Base-by-base conservation (phyloP, 2,113 vertebrate species). In the Genyomyrus donnyi region DNA sequence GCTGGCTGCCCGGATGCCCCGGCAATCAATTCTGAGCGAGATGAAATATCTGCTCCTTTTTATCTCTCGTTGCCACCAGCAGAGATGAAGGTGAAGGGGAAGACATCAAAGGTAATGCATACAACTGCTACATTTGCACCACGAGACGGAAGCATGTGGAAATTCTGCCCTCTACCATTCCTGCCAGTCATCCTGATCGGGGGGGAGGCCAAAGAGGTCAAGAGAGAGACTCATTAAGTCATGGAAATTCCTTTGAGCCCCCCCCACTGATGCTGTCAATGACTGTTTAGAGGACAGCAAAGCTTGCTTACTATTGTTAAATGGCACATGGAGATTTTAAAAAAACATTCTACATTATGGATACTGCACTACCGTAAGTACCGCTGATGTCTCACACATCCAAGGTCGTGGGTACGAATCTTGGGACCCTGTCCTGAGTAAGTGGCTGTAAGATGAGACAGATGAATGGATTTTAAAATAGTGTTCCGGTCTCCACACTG, bases 1-100 rank as follows among this genome's bases (percentile, higher is more conserved):
- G 66, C 90, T 90, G 80, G 89, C 80, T 90, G 89, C 89, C 83
- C 87, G 89, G 88, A 88, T 85, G 52, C 90, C 87, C 31, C 0
- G 6, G 31, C 74, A 45, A 35, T 89, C 52, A 27, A 85, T 13
- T 39, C 21, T 24, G 17, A 56, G 52, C 10, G 10, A 58, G 85
- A n/a, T 19, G 3, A 87, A 87, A 87, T 87, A 27, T 87, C 49
- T 86, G 24, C 3, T 11, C 83, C 15, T 50, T 86, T 86, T 86
- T 35, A 53, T 50, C 46, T 87, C 9, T 19, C 11, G 7, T 19
- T n/a, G n/a, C 85, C 83, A 24, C 42, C 83, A 48, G 83, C 39
- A 85, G 83, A 48, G 83, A 85, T 85, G 7, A 46, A 85, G 45
- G 45, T 48, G 24, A n/a, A 84, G 21, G 80, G 19, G 42, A 46